Evolutionary conservation across 2,888 invertebrate species (phyloP), one percentile per base, ranked within the genome.

Genomic region (Aphrophora alni): DNA sequence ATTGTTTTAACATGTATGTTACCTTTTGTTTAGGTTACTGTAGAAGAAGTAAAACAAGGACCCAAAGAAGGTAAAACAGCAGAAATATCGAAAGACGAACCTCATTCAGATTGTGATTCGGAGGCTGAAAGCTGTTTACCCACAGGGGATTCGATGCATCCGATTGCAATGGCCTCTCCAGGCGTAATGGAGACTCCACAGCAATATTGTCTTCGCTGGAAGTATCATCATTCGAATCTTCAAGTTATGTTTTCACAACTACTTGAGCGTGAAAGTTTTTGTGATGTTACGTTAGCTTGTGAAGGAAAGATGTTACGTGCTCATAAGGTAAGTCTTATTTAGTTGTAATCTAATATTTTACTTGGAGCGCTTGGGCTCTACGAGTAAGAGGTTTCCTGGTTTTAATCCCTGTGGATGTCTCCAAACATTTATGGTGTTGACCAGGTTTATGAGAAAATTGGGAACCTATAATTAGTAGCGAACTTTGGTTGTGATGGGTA

Each of bases 181-280:
- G 84, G 85, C 44, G 83, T 82, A 77, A 84, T 84, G 82, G 84
- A 85, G 94, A 90, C 93, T 90, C 94, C 95, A 80, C 97, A 97
- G 89, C 96, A 97, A 89, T 97, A 97, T 90, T 97, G 97, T 88
- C 90, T 97, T 85, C 90, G 96, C 89, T 97, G 97, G 97, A 97
- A 96, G 87, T 96, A 97, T 89, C 97, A 97, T 89, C 96, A 96
- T 89, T 94, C 94, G 84, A 97, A 97, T 88, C 91, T 97, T 84
- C 95, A 96, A 90, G 85, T 86, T 25, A 86, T 85, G 85, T 86
- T 86, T 81, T 95, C 95, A 78, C 95, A 95, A 88, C 90, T 97
- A 80, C 89, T 97, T 82, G 96, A 96, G 87, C 88, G 96, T 88
- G 96, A 97, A 87, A 94, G 95, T 83, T 97, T 97, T 89, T 97